These are phyloP conservation scores for Hyperopisus bebe DNA, from an alignment of 2,113 vertebrate genomes.

Conservation along the genomic window DNA sequence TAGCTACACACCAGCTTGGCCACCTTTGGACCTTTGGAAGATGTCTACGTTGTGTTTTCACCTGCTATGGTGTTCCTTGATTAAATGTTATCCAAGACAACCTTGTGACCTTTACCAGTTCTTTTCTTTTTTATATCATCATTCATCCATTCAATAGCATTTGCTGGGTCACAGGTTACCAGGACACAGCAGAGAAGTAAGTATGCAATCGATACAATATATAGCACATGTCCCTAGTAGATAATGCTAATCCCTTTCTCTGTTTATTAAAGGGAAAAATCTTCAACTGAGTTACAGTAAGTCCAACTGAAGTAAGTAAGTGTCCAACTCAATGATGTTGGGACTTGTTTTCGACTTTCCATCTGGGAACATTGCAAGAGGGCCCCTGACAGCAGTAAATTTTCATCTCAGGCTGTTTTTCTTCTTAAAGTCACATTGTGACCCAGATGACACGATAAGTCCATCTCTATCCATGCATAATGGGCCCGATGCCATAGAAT, in stretches of 20 bases:
- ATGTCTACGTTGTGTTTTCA: neutral
- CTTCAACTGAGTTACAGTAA: neutral
- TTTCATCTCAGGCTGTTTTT: neutral
- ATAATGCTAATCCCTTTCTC: neutral
- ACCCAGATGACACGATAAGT: neutral
- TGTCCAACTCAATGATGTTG: neutral
- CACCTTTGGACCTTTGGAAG: neutral
- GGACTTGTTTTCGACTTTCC: neutral
- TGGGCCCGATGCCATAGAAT: neutral
- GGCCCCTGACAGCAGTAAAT: neutral
- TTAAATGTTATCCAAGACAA: neutral
- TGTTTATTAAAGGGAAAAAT: neutral
- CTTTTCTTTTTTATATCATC: neutral
- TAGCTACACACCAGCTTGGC: neutral
- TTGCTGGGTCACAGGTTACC: neutral
- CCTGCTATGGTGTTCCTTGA: neutral
- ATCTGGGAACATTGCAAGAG: neutral
- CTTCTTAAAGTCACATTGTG: neutral
- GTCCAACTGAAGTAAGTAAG: too few species aligned
- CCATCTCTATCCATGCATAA: neutral
- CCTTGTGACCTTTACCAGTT: neutral
- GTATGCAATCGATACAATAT: neutral
- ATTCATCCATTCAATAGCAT: neutral
- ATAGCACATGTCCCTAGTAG: neutral
- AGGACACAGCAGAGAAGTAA: neutral